Base-by-base conservation (phyloP, 2,888 invertebrate species). In the Stenurella melanura region DNA sequence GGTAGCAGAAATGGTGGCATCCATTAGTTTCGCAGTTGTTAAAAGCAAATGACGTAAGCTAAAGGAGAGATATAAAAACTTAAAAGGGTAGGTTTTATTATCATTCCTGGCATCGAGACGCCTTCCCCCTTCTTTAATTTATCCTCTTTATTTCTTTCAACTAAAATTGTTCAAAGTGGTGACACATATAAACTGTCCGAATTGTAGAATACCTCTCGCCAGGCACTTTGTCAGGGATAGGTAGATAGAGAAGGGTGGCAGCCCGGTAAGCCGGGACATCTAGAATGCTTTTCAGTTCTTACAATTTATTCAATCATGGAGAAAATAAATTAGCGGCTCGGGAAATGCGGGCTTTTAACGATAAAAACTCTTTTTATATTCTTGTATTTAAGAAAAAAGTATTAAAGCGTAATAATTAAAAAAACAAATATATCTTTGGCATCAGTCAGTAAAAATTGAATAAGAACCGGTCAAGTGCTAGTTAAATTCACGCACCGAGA, bases 1-100 rank as follows among this genome's bases (percentile, higher is more conserved):
- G 87, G 87, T 87, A 86, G 82, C 75, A 75, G 83, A 85, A 86
- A 87, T 85, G 85, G 86, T 85, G 85, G 83, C 85, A 84, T 88
- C 88, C 88, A 89, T 88, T 89, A 89, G 88, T 88, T 87, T 87
- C 87, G 81, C 86, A 87, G 87, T 87, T 88, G 88, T 87, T 88
- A 87, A 88, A 88, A 86, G 87, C 87, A 88, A 88, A 88, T 88
- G 88, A 87, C 87, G 87, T 87, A 86, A 88, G 86, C 85, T 84
- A 80, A 83, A 83, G 81, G 76, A 80, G 83, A 83, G 81, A 83
- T 83, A 83, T 85, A 87, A 87, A 87, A 86, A 86, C 85, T 85
- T 82, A 84, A 86, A 86, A 85, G 86, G 87, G 86, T 83, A 81
- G 85, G 83, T 87, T 87, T 87, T 87, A 87, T 87, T 87, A 85